A percentile compares a stretch with the other conserved stretches of the same genome.
Evolutionary conservation across 2,888 invertebrate genomes (phyloP).

Genomic region (Xestia rhomboidea): DNA sequence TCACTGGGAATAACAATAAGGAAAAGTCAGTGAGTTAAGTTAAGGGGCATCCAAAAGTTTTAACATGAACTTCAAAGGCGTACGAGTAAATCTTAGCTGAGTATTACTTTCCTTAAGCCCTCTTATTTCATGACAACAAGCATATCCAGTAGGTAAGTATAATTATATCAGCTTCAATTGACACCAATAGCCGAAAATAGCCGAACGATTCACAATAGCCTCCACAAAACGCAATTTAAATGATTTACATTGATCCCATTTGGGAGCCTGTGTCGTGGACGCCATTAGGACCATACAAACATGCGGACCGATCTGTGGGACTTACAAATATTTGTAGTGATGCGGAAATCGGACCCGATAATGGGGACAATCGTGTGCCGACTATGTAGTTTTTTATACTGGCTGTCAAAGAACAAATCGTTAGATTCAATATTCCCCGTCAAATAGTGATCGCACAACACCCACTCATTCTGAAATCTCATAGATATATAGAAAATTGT

Average conservation of each 20-base stretch:
- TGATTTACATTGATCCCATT: slow-evolving; percentile 23
- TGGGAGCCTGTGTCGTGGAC: background rate
- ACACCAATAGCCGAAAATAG: slow-evolving; percentile 11
- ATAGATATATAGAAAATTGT: background rate
- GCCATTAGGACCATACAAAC: slow-evolving; percentile 30
- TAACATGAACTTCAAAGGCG: background rate
- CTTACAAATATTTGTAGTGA: slow-evolving; percentile 33
- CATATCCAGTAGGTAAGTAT: background rate
- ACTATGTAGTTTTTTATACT: background rate
- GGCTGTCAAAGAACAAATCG: background rate
- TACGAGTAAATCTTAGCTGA: background rate
- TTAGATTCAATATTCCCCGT: background rate
- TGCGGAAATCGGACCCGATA: slow-evolving; percentile 4
- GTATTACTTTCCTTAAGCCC: background rate
- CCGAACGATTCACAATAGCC: slow-evolving; percentile 28
- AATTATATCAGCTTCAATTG: slow-evolving; percentile 35
- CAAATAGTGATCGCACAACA: background rate
- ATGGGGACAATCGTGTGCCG: background rate
- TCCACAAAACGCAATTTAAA: slow-evolving; percentile 38
- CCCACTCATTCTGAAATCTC: background rate
- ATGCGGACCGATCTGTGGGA: background rate
- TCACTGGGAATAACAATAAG: background rate
- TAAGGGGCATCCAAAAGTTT: background rate
- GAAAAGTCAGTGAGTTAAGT: background rate
- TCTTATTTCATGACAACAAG: background rate